Evolutionary conservation across 2,888 invertebrate genomes (phyloP), one percentile per base, ranked within the genome.

Genomic region (Nomada goodeniana): DNA sequence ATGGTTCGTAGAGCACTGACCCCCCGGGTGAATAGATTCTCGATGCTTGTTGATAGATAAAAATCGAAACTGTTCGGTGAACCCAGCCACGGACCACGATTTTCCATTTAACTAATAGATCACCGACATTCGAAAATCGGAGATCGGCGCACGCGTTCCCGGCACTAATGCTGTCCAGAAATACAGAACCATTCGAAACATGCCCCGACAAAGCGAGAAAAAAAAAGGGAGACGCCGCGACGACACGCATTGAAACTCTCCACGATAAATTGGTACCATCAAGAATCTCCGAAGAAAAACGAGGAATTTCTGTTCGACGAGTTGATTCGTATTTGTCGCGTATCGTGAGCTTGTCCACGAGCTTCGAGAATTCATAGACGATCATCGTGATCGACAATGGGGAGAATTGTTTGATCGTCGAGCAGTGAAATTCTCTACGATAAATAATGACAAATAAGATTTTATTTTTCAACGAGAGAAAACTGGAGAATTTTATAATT

Each of bases 71-170:
- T 44, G 55, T 23, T 23, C 15, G 3, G 10, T 11, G 18, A 44
- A 4, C 15, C 68, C 5, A 57, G 18, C 20, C 42, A 10, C 5
- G 55, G 13, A 53, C 18, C 44, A 23, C 23, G 68, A 23, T 42
- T 23, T 20, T 42, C 68, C 68, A 68, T 57, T 55, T 68, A 44
- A 15, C 44, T 23, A n/a, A n/a, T 20, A 10, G 36, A 67, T 67
- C 67, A 9, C 7, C 36, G 11, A 4, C 23, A 42, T n/a, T 26
- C 23, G 23, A 42, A 15, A 10, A 10, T 23, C 20, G 1, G 57
- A 20, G 3, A 15, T 52, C 15, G 20, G 9, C 2, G 26, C 20
- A 11, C 26, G 15, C 26, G 13, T 15, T 57, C 13, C 23, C 47
- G 23, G 23, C 15, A 5, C 47, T 4, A 42, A 20, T 42, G 55